Evolutionary conservation across 2,113 vertebrate genomes (phyloP), one percentile per base, ranked within the genome.

Genomic region (Furnarius figulus): DNA sequence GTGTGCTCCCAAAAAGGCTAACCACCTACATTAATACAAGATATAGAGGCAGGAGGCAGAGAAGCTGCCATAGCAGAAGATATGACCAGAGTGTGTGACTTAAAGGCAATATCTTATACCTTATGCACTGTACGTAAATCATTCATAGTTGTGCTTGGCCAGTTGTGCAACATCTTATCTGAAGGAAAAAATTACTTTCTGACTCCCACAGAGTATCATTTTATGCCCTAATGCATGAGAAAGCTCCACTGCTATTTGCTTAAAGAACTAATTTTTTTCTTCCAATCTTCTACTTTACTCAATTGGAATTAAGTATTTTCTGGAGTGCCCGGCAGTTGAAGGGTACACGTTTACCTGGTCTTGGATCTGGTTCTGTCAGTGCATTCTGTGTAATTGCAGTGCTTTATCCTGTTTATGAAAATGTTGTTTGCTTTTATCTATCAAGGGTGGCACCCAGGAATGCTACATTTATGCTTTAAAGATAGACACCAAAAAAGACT

Each of bases 221-320:
- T 96, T 93, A 85, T 96, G 93, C 55, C 78, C 81, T 92, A 75
- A 73, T 71, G 53, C 78, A 77, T 78, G 73, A 75, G 56, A 87
- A 96, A 97, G 10, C 50, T 62, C 50, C 14, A 37, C 62, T 74
- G 68, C 46, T 86, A 47, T 72, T 94, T 14, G 7, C 78, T 85
- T 91, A 94, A 93, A 91, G 49, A 87, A 93, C 47, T 80, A 10
- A 21, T 55, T 84, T 61, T 92, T 94, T 92, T 71, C 71, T 95
- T 80, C 42, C 28, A 46, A 72, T 89, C 92, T 95, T 55, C 71
- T 95, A 65, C 55, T 93, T 89, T 81, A 95, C 49, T 87, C 80
- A 87, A 42, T 80, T 65, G 58, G 40, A 91, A 94, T 96, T 91
- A 94, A 96, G 90, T 96, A 93, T 97, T 97, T 95, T 95, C 85